These are phyloP conservation scores for Morone saxatilis DNA, from an alignment of 2,113 vertebrate genomes.

Conservation along the genomic window DNA sequence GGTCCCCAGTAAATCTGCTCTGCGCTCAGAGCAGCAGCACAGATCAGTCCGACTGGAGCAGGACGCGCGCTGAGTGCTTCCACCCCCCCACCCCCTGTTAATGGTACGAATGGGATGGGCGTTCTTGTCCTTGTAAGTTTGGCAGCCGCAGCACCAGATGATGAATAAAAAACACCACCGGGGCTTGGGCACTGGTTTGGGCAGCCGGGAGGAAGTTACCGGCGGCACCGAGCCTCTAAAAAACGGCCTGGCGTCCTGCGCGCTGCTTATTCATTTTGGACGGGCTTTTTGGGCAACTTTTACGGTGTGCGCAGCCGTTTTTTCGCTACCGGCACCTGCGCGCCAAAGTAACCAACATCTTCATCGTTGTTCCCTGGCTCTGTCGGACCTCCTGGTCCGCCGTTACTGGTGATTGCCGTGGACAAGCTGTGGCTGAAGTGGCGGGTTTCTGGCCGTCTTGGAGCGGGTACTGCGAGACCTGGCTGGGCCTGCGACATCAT, in stretches of 20 bases:
- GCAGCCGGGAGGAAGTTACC: conserved; percentile 38
- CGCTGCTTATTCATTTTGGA: conserved; percentile 82
- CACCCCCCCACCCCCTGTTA: background rate
- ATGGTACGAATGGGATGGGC: background rate
- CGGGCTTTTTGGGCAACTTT: conserved; percentile 78
- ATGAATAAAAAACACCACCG: conserved; percentile 71
- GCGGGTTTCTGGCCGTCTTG: conserved; percentile 78
- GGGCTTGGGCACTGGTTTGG: conserved; percentile 10
- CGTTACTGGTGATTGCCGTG: conserved; percentile 82
- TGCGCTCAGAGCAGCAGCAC: conserved; percentile 41
- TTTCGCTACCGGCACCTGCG: conserved; percentile 77
- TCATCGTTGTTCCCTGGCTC: conserved; percentile 79
- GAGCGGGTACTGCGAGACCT: conserved; percentile 72
- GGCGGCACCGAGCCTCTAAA: conserved; percentile 54
- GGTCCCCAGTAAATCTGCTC: conserved; percentile 48
- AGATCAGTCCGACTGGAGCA: conserved; percentile 44
- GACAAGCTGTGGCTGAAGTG: conserved; percentile 77
- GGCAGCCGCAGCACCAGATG: background rate
- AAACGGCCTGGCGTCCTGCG: conserved; percentile 73
- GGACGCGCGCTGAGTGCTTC: background rate
- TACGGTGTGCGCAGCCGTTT: conserved; percentile 77
- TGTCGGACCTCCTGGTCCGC: conserved; percentile 81
- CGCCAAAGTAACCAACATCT: conserved; percentile 80
- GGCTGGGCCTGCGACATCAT: conserved; percentile 79
- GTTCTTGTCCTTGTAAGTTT: background rate